A percentile compares a stretch with the other conserved stretches of the same genome.
phyloP scores from a whole-genome alignment of 1,140 invertebrate species.

The Drosophila dunni region DNA sequence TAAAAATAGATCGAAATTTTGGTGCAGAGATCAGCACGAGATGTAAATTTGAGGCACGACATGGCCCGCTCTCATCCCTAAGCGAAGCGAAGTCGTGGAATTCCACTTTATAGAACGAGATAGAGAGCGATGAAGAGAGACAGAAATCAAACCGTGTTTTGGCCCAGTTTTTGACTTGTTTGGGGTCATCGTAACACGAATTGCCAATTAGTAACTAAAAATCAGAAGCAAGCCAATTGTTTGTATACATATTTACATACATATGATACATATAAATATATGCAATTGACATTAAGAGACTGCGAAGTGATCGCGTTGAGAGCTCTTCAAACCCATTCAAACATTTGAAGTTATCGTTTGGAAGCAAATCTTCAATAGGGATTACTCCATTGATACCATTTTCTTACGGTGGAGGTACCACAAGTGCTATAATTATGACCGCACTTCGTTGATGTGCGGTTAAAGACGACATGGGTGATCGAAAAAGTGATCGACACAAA shows the following conservation, averaged over 20 bases:
- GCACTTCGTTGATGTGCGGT: no score
- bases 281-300: conserved; percentile 11
- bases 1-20: no score
- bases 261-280: conserved; percentile 7
- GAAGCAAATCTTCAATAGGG: not conserved
- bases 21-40: no score
- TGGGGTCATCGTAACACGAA: conserved; percentile 27
- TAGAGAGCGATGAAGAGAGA: conserved; percentile 2
- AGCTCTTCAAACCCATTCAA: conserved; percentile 17
- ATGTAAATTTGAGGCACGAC: no score
- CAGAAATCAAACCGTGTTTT: conserved; percentile 5
- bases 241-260: conserved; percentile 5
- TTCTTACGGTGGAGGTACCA: not conserved
- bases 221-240: conserved; percentile 26
- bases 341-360: not conserved
- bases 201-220: conserved; percentile 34
- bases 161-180: conserved; percentile 23
- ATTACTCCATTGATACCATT: not conserved
- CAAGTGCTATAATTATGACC: no score
- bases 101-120: not conserved
- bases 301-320: conserved; percentile 16
- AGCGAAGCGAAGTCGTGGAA: conserved; percentile 21
- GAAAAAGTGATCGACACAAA: no score
- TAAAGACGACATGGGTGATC: no score
- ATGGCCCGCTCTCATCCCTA: not conserved